Evolutionary conservation across 2,888 invertebrate species (phyloP).

Genomic region (Leptinotarsa tumamoca): DNA sequence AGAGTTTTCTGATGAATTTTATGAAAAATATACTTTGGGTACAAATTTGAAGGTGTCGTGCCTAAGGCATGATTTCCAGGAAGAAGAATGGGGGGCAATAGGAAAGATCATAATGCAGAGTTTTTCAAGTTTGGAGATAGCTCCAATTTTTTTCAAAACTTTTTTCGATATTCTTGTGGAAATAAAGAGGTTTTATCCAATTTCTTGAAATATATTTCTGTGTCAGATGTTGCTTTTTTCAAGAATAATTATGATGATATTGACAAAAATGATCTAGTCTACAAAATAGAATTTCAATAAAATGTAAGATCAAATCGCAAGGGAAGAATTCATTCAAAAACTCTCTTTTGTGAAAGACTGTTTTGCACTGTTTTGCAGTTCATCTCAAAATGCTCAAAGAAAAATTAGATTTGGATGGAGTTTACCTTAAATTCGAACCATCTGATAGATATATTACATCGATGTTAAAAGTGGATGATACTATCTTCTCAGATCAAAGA

Average conservation of each 20-base stretch:
- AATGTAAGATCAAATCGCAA: slow-evolving; percentile 17
- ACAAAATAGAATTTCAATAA: slow-evolving; percentile 7
- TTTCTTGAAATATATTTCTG: slow-evolving; percentile 1
- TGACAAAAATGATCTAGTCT: neutral
- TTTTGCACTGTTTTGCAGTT: too few relatives aligned
- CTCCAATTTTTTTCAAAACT: slow-evolving; percentile 3
- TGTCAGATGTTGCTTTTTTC: neutral
- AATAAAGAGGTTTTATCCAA: neutral
- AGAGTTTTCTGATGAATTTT: slow-evolving; percentile 33
- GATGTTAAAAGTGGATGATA: neutral
- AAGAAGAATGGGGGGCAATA: slow-evolving; percentile 25
- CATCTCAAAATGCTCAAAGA: neutral
- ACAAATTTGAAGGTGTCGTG: slow-evolving; percentile 30
- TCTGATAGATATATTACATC: neutral
- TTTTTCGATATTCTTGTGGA: neutral
- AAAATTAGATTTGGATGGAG: neutral
- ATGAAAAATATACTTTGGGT: slow-evolving; percentile 33
- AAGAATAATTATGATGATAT: neutral
- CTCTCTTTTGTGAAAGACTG: slow-evolving; percentile 8
- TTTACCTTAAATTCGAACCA: neutral
- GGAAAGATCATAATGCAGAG: slow-evolving; percentile 29
- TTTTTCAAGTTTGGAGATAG: slow-evolving; percentile 9
- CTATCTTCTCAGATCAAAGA: neutral
- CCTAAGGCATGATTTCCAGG: slow-evolving; percentile 32
- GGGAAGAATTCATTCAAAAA: slow-evolving; percentile 25